Percentiles rank a stretch among this genome's conserved stretches.
phyloP scores from a whole-genome alignment of 1,140 invertebrate species.

The Leptinotarsa texana region DNA sequence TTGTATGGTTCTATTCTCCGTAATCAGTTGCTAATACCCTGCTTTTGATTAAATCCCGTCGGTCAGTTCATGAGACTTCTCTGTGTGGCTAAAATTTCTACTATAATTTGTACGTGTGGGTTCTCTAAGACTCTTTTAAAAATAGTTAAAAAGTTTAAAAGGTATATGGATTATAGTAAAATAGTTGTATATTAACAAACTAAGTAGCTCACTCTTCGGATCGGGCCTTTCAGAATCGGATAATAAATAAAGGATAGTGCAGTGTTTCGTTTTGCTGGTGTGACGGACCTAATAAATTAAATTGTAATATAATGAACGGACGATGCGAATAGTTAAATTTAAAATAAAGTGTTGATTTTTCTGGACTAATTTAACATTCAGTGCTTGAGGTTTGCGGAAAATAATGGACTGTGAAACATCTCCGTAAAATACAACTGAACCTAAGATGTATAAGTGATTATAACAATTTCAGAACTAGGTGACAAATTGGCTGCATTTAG shows the following conservation, averaged over 20 bases:
- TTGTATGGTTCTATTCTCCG: constrained; percentile 18
- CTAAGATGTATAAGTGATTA: constrained; percentile 23
- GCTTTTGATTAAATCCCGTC: constrained; percentile 2
- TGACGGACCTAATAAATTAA: constrained; percentile 46
- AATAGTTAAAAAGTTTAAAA: constrained; percentile 36
- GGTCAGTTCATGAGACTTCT: background rate
- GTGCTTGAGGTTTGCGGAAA: constrained; percentile 24
- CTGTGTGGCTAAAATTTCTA: constrained; percentile 28
- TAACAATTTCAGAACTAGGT: constrained; percentile 33
- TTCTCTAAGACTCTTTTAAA: constrained; percentile 37
- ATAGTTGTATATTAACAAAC: constrained; percentile 50
- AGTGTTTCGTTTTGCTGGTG: constrained; percentile 48
- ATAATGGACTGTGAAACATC: constrained; percentile 27
- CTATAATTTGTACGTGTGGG: constrained; percentile 33
- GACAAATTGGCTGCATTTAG: constrained; percentile 49
- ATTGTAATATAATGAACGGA: constrained; percentile 39
- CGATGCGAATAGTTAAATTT: constrained; percentile 34
- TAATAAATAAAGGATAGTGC: constrained; percentile 42
- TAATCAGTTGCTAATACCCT: constrained; percentile 11
- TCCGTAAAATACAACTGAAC: constrained; percentile 29
- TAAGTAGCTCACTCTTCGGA: constrained; percentile 52
- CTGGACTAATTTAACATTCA: constrained; percentile 34
- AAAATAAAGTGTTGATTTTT: constrained; percentile 38
- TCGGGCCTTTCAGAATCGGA: constrained; percentile 38
- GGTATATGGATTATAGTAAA: constrained; percentile 54